Conservation (phyloP, 2,888 invertebrate genomes). For the Eupeodes luniger region DNA sequence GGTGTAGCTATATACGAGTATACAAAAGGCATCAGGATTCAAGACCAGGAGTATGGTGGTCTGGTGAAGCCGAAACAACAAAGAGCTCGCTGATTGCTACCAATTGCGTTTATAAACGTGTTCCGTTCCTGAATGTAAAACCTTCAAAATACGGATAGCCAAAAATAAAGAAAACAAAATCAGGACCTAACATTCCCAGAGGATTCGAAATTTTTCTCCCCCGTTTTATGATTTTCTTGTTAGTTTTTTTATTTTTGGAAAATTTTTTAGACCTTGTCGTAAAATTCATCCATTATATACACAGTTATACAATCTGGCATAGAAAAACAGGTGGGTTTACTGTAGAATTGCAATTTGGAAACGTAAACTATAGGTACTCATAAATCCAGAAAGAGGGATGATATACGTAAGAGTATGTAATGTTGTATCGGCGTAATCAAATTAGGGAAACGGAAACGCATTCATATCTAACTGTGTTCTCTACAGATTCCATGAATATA, state of each 20-base stretch:
- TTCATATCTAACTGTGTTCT: constrained; percentile 43
- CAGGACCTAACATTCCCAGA: constrained; percentile 24
- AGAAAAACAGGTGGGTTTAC: not conserved
- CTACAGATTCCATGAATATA: not conserved
- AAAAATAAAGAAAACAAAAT: constrained; percentile 13
- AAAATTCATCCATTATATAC: constrained; percentile 21
- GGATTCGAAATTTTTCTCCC: constrained; percentile 11
- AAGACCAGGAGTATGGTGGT: not conserved
- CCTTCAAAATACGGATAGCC: constrained; percentile 18
- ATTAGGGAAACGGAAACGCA: constrained; percentile 64
- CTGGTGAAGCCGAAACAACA: constrained; percentile 53
- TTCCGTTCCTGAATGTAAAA: constrained; percentile 30
- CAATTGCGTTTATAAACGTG: constrained; percentile 65
- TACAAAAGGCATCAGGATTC: constrained; percentile 3
- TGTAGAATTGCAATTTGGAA: not conserved
- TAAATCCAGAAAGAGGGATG: not conserved
- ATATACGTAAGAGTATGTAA: too few species aligned
- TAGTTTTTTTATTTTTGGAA: constrained; percentile 13
- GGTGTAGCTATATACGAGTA: not conserved
- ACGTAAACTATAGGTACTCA: constrained; percentile 9
- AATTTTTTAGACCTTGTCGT: constrained; percentile 15
- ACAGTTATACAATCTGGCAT: constrained; percentile 22
- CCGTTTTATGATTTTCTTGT: not conserved
- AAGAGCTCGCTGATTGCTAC: constrained; percentile 65
- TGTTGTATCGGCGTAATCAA: constrained; percentile 47